Evolutionary conservation across 2,797 vertebrate species (phyloP).

Genomic region (Macroramphosus scolopax): DNA sequence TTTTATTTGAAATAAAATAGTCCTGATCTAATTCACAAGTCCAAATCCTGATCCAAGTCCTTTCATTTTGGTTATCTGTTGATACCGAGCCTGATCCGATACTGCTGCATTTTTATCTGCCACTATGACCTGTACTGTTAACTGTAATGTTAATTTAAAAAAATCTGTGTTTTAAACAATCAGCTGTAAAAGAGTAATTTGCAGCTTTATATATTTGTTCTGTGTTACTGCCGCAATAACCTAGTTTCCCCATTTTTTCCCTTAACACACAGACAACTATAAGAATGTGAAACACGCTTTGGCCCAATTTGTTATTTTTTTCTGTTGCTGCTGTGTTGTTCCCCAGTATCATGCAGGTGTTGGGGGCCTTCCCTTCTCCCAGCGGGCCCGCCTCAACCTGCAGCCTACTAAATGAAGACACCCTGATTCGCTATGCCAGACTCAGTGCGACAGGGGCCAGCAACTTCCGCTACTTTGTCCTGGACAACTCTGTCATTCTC

Average conservation of each 20-base stretch:
- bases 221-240: slow-evolving; percentile 4
- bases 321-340: slow-evolving; percentile 29
- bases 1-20: no score
- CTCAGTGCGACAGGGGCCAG: slow-evolving; percentile 87
- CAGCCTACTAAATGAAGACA: slow-evolving; percentile 94
- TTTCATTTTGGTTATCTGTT: no score
- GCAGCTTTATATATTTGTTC: slow-evolving; percentile 1
- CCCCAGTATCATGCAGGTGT: slow-evolving; percentile 93
- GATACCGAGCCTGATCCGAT: no score
- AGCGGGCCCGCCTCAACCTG: slow-evolving; percentile 94
- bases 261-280: background rate
- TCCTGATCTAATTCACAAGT: no score
- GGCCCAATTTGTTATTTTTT: slow-evolving; percentile 23
- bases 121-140: no score
- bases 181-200: no score
- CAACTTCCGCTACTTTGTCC: slow-evolving; percentile 94
- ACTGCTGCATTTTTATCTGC: no score
- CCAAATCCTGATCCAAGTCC: no score
- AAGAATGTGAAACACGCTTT: no score
- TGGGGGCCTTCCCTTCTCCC: slow-evolving; percentile 94
- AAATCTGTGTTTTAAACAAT: no score
- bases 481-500: slow-evolving; percentile 95
- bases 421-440: slow-evolving; percentile 89
- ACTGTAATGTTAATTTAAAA: no score
- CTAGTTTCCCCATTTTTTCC: slow-evolving; percentile 9